Evolutionary conservation across 2,888 invertebrate genomes (phyloP), one percentile per base, ranked within the genome.

Genomic region (Polyommatus iphigenia): DNA sequence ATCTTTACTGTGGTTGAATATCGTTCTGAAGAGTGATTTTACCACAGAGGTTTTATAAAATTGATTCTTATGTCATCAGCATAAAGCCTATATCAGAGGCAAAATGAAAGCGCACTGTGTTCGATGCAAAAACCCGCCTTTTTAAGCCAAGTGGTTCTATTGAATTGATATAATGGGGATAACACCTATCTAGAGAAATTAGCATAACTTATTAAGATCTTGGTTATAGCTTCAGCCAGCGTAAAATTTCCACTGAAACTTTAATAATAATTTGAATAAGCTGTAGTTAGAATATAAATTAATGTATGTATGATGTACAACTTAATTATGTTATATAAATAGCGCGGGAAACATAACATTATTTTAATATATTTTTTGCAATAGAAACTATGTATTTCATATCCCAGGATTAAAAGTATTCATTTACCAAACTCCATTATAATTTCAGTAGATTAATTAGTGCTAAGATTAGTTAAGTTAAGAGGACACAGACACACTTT

Each of bases 101-200:
- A 54, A 54, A 54, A 15, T 54, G 18, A 18, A 3, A 15, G 18
- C 3, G 46, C 10, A 10, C 46, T 1, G 46, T 46, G 10, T 46
- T 54, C 54, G 18, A 54, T 54, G 54, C 18, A 54, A 54, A 54
- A 5, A 54, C 18, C 54, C 54, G 54, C 29, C 67, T 80, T 79
- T 76, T 77, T 79, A 77, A 32, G 71, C 15, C 46, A 54, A 71
- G 77, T 77, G 71, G 71, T 20, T 50, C 41, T 32, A 41, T 72
- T 41, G 3, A 72, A 72, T 20, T 10, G 4, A n/a, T 71, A 36
- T 32, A 54, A 54, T 18, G 54, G 54, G 54, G 54, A 54, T 54
- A 54, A 54, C 54, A 18, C 20, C 71, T 71, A 71, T 18, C 54
- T 54, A 18, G 54, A 18, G 54, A 54, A 54, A 54, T 62, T 24